These are phyloP conservation scores for Chelonia mydas DNA, from an alignment of 2,797 vertebrate species.

Conservation along the genomic window DNA sequence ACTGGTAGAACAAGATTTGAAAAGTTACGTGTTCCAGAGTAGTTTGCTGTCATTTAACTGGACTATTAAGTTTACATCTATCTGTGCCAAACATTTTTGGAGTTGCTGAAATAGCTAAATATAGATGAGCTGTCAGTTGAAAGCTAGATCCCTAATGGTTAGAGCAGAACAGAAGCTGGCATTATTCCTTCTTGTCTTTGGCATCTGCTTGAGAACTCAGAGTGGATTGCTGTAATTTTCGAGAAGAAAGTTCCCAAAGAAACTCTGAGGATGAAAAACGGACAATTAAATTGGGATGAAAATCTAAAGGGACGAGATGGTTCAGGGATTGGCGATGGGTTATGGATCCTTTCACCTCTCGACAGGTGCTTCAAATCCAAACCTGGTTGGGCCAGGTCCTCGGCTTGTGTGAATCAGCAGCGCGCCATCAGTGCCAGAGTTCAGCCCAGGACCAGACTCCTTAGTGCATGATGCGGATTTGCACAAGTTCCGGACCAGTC, in stretches of 20 bases:
- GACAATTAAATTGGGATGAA: neutral
- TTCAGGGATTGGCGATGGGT: neutral
- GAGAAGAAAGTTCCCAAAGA: neutral
- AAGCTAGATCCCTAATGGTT: fast-evolving
- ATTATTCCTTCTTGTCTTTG: neutral
- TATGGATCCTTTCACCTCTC: neutral
- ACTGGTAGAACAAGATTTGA: constrained; percentile 66
- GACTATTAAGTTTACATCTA: fast-evolving
- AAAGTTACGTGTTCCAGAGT: neutral
- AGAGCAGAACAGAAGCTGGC: neutral
- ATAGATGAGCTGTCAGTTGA: fast-evolving
- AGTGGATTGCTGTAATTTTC: neutral
- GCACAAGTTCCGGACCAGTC: neutral
- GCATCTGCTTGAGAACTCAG: neutral
- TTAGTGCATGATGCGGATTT: neutral
- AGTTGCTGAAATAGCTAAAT: fast-evolving
- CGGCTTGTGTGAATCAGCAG: neutral
- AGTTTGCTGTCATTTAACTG: constrained; percentile 5
- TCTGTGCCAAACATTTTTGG: fast-evolving
- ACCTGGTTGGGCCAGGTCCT: neutral
- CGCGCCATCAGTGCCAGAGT: neutral
- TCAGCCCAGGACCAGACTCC: neutral
- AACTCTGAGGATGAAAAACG: neutral
- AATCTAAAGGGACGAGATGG: neutral
- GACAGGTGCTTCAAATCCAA: neutral